Evolutionary conservation across 2,113 vertebrate genomes (phyloP).

Genomic region (Dermatemys mawii): DNA sequence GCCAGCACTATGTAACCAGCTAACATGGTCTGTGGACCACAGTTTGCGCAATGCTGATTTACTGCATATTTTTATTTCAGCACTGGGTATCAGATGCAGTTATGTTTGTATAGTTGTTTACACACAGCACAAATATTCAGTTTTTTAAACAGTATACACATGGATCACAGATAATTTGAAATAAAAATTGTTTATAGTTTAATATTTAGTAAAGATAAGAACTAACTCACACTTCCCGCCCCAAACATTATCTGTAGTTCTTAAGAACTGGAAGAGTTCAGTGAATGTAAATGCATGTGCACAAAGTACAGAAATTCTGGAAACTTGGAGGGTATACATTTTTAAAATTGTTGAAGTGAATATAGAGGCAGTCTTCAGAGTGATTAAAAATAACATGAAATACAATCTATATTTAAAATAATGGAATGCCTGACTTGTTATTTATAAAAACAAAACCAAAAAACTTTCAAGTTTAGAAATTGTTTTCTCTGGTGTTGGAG

Average conservation of each 20-base stretch:
- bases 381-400: background rate
- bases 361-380: background rate
- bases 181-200: accelerated
- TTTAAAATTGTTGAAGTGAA: background rate
- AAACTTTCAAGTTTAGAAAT: background rate
- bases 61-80: background rate
- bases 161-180: background rate
- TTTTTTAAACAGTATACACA: background rate
- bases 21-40: background rate
- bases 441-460: background rate
- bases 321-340: background rate
- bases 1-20: background rate
- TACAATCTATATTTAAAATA: background rate
- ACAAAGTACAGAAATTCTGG: constrained; percentile 13
- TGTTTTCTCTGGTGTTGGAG: background rate
- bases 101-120: background rate
- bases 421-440: background rate
- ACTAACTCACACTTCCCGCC: no score
- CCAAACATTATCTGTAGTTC: no score
- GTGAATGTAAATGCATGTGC: background rate
- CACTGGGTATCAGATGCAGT: background rate
- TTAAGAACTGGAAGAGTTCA: background rate
- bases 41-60: background rate
- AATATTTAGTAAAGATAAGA: background rate
- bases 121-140: background rate